Conservation (phyloP, 2,888 invertebrate genomes). For the Mystacides longicornis region DNA sequence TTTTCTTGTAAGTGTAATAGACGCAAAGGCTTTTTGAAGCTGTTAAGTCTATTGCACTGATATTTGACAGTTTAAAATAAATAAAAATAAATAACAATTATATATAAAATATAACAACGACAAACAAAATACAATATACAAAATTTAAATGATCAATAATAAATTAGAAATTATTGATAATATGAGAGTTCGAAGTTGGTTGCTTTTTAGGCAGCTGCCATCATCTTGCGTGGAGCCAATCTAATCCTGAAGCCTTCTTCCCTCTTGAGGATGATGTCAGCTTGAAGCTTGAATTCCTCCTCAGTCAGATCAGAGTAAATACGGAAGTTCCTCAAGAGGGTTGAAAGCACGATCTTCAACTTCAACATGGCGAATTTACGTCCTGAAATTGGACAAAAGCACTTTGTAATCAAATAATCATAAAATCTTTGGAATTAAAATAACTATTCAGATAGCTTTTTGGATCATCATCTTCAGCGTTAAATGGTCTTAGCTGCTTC, state of each 20-base stretch:
- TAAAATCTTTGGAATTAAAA: too few species aligned
- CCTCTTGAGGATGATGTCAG: constrained; percentile 70
- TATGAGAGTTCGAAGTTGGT: background rate
- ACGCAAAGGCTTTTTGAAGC: too few species aligned
- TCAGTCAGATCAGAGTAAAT: constrained; percentile 61
- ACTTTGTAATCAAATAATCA: background rate
- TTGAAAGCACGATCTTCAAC: constrained; percentile 68
- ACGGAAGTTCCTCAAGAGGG: constrained; percentile 65
- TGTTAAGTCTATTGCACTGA: too few species aligned
- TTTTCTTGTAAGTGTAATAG: too few species aligned
- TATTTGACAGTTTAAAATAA: too few species aligned
- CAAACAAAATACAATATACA: background rate
- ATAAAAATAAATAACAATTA: background rate
- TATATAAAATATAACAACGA: background rate
- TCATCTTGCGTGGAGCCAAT: constrained; percentile 57
- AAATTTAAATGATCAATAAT: background rate
- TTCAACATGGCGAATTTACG: constrained; percentile 77
- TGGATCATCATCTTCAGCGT: too few species aligned
- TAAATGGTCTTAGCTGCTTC: too few species aligned
- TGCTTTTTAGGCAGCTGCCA: background rate
- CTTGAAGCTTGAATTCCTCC: constrained; percentile 63
- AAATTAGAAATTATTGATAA: too few species aligned
- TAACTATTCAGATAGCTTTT: too few species aligned
- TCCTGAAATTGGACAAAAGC: constrained; percentile 37
- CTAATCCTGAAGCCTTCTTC: constrained; percentile 69